Base-by-base conservation (phyloP, 2,797 vertebrate species). In the Tympanoctomys barrerae region DNA sequence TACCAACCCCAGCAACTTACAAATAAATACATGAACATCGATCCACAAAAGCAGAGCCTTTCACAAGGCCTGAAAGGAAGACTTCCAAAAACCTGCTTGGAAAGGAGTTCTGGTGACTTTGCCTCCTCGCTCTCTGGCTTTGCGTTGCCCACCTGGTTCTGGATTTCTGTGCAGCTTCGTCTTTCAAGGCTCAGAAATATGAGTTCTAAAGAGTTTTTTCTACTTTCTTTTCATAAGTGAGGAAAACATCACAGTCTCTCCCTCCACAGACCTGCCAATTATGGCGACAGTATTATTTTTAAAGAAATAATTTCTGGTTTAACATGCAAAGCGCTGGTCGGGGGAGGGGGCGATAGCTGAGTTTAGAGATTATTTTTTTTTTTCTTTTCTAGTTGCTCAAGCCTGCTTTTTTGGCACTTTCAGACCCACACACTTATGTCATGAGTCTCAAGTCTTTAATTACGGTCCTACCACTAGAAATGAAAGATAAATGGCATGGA, bases 401-500 rank as follows among this genome's bases (percentile, higher is more conserved):
- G 91, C 70, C 82, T 97, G 95, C 97, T 93, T 95, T 97, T 95
- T 88, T 96, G 70, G 96, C 97, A 96, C 94, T 94, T 97, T 97
- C 97, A 98, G 97, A 98, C 97, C 97, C 97, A 96, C 97, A 97
- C 89, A 96, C 92, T 97, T 94, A 98, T 96, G 98, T 97, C 98
- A 98, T 2, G 78, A 86, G 89, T 92, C 62, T 1, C 85, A 22
- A 98, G 89, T 97, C 97, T 97, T 97, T 98, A 98, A 98, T 98
- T 98, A 98, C 92, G 93, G 89, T 98, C 97, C 95, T 78, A 90
- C 94, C 97, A 97, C 97, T 93, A 91, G 98, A 98, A 98, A 98
- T 96, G 97, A 96, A 97, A 97, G 97, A 97, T 97, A 98, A 98
- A 97, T 97, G 97, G 98, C 66, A 97, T 83, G 96, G 96, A 98